A percentile compares a stretch with the other conserved stretches of the same genome.
Conservation (phyloP, 2,113 vertebrate species). For the Ibidorhyncha struthersii region DNA sequence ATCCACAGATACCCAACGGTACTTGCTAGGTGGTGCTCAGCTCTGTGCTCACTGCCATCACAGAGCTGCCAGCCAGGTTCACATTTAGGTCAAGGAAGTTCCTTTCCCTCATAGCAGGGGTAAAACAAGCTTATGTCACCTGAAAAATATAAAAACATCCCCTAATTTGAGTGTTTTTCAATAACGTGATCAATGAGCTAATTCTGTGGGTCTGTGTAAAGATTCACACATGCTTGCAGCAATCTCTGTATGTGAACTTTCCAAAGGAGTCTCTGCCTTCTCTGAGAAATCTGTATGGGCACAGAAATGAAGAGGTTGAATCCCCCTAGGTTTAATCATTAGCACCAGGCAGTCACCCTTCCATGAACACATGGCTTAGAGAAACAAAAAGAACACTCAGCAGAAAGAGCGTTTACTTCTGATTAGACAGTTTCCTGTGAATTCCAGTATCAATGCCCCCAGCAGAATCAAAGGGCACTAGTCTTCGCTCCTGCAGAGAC, state of each 20-base stretch:
- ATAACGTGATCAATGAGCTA: not conserved
- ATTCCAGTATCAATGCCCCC: not conserved
- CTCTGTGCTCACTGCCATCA: not conserved
- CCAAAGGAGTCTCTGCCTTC: not conserved
- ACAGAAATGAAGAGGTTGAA: not conserved
- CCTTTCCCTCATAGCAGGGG: not conserved
- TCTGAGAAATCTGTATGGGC: not conserved
- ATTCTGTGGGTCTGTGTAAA: not conserved
- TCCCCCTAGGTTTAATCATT: not conserved
- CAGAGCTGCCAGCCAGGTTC: not conserved
- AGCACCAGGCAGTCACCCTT: not conserved
- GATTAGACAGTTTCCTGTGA: not conserved
- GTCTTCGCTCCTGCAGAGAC: not conserved
- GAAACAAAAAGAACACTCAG: not conserved
- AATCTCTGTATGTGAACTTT: not conserved
- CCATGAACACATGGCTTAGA: not conserved
- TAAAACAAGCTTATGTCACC: not conserved
- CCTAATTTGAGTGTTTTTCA: not conserved
- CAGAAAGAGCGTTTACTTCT: slow-evolving; percentile 9
- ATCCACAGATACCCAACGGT: not conserved
- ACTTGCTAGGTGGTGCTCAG: not conserved
- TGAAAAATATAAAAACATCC: not conserved
- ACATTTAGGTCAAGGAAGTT: not conserved
- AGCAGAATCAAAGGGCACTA: not conserved
- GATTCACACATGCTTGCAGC: not conserved